Evolutionary conservation across 2,113 vertebrate genomes (phyloP).

Genomic region (Rousettus leschenaultii): DNA sequence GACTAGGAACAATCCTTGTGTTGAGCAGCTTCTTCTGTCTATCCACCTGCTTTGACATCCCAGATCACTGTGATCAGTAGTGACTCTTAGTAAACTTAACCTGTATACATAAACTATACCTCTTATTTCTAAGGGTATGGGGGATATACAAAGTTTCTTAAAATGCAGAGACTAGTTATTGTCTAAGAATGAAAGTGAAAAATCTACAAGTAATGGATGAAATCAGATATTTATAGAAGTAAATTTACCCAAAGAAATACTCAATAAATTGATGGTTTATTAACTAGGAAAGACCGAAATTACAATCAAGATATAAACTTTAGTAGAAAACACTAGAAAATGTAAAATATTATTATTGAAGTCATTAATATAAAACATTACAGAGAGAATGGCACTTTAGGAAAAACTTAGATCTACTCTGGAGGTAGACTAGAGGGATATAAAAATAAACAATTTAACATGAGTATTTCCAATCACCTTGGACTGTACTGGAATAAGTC

Average conservation of each 20-base stretch:
- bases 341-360: neutral
- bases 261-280: neutral
- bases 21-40: neutral
- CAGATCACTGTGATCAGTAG: neutral
- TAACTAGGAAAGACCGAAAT: constrained; percentile 12
- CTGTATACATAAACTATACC: neutral
- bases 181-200: neutral
- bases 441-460: neutral
- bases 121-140: neutral
- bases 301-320: neutral
- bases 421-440: neutral
- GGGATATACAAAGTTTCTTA: neutral
- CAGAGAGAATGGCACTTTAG: neutral
- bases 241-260: neutral
- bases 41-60: neutral
- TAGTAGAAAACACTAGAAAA: neutral
- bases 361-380: neutral
- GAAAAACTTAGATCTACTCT: neutral
- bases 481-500: neutral
- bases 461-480: neutral
- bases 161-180: neutral
- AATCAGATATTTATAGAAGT: neutral
- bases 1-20: neutral
- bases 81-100: neutral
- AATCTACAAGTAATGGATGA: neutral